Conservation (phyloP, 1,140 invertebrate genomes). For the Patella vulgata region DNA sequence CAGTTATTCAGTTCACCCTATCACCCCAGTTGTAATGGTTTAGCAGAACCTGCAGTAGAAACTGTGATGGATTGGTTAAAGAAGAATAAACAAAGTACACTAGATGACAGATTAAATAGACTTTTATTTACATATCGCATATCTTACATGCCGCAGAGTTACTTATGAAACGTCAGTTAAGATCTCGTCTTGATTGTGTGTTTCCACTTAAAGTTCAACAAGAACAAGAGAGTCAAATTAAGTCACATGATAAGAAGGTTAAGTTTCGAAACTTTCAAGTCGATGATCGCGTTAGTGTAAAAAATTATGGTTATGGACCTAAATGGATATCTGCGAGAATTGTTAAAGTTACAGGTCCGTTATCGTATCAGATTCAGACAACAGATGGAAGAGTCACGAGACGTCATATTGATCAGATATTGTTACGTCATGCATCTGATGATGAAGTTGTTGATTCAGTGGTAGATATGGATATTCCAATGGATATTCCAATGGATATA, state of each 20-base stretch:
- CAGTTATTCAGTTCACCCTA: constrained; percentile 37
- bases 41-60: constrained; percentile 43
- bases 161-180: constrained; percentile 18
- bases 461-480: too few species aligned
- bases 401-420: too few species aligned
- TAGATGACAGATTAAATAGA: not conserved
- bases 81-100: too few species aligned
- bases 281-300: not conserved
- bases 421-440: too few species aligned
- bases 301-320: not conserved
- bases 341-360: too few species aligned
- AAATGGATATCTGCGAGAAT: constrained; percentile 4
- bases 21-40: constrained; percentile 46
- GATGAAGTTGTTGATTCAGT: too few species aligned
- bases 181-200: constrained; percentile 23
- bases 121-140: constrained; percentile 16
- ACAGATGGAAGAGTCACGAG: too few species aligned
- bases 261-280: too few species aligned
- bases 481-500: too few species aligned
- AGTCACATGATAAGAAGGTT: constrained; percentile 11
- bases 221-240: constrained; percentile 1
- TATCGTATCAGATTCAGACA: too few species aligned
- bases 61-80: constrained; percentile 16
- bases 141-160: constrained; percentile 30
- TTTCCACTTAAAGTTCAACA: constrained; percentile 9